Evolutionary conservation across 1,140 invertebrate genomes (phyloP), one percentile per base, ranked within the genome.

Genomic region (Phortica variegata): DNA sequence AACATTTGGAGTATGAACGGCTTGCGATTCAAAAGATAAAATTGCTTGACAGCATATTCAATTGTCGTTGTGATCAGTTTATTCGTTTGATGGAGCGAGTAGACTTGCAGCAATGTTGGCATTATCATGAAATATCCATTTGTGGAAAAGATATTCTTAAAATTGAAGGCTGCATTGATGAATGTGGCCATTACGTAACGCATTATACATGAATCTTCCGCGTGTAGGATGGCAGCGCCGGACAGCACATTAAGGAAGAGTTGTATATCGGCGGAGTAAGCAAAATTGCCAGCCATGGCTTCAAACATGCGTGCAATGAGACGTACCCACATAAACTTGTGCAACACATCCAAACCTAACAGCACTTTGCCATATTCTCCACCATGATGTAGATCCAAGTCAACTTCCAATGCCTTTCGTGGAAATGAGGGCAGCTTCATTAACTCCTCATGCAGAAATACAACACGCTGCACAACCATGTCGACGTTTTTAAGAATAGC

Each of bases 1-100:
- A 99, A 98, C 93, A 98, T 96, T 83, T 99, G 92, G 16, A 98
- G 80, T 52, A 98, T 93, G 68, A 99, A 99, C 2, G 97, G 96
- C 73, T 99, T 99, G 47, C 97, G 83, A 71, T 99, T 98, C 75
- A 99, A 86, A 38, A 98, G 83, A 77, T 98, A 99, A 77, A 99
- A 98, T 75, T 99, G 96, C 71, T 97, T 96, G 5, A 96, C 95
- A 0, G 94, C 91, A 76, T 98, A 99, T 75, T 99, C 95, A 38
- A 99, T 91, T 0, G 95, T 95, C 1, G 90, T 88, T 1, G 90
- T 95, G 1, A 99, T 89, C 13, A 98, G 77, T 73, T 87, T 89
- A 77, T 99, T 99, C 0, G 94, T 96, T 79, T 98, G 95, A 77
- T 98, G 94, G 60, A 95, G 97, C 3, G 93, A 94, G 78, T 99